phyloP scores from a whole-genome alignment of 2,888 invertebrate genomes.

The Monochamus alternatus region DNA sequence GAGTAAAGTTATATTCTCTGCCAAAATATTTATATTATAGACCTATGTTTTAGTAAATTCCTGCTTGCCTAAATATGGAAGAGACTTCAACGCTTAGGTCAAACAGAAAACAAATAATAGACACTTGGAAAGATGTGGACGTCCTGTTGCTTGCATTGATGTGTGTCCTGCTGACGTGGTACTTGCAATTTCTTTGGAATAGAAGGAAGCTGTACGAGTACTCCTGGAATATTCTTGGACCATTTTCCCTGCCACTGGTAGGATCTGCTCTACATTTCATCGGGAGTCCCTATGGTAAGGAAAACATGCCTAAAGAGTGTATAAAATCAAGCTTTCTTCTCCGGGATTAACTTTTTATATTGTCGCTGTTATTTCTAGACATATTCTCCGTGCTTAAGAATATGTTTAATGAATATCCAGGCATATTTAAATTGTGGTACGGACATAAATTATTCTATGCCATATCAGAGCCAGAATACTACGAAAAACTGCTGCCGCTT shows the following conservation, averaged over 20 bases:
- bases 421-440: conserved; percentile 58
- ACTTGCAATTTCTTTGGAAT: conserved; percentile 54
- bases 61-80: neutral
- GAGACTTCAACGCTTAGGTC: neutral
- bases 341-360: conserved; percentile 10
- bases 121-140: conserved; percentile 28
- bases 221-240: conserved; percentile 55
- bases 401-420: conserved; percentile 53
- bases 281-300: conserved; percentile 56
- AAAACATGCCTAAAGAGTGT: neutral
- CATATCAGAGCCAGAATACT: conserved; percentile 58
- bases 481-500: conserved; percentile 59
- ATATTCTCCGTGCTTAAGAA: conserved; percentile 48
- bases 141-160: conserved; percentile 33
- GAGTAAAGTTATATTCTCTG: no score
- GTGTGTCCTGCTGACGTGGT: conserved; percentile 49
- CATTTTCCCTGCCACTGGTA: conserved; percentile 56
- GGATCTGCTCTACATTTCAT: conserved; percentile 58
- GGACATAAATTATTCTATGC: conserved; percentile 57
- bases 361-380: conserved; percentile 48
- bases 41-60: no score
- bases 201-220: conserved; percentile 55
- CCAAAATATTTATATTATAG: no score
- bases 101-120: no score
- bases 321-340: neutral